Percentiles rank a stretch among this genome's conserved stretches.
Conservation (phyloP, 2,888 invertebrate species). For the Alitta virens region DNA sequence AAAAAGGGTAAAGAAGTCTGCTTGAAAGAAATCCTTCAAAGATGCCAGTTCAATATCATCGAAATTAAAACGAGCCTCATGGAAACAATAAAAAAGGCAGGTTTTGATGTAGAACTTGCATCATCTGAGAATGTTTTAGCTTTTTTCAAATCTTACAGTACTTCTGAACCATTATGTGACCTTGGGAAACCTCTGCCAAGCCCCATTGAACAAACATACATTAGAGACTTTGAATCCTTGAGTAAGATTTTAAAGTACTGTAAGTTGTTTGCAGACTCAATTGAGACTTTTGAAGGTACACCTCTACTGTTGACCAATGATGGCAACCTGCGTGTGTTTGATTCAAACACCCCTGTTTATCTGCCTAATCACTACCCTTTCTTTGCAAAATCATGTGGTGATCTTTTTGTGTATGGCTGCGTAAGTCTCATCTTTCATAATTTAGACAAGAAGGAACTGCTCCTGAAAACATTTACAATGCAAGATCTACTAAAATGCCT, state of each 20-base stretch:
- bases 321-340: constrained; percentile 26
- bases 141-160: constrained; percentile 25
- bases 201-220: constrained; percentile 19
- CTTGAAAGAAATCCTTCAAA: constrained; percentile 25
- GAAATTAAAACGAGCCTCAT: constrained; percentile 22
- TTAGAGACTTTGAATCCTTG: constrained; percentile 21
- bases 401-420: too few relatives aligned
- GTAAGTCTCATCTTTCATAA: too few relatives aligned
- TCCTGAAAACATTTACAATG: too few relatives aligned
- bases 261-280: constrained; percentile 17
- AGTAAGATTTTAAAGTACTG: constrained; percentile 30
- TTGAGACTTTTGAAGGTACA: constrained; percentile 26
- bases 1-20: constrained; percentile 20
- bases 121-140: constrained; percentile 29
- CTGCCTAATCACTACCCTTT: constrained; percentile 18
- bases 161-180: constrained; percentile 20
- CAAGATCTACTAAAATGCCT: too few relatives aligned
- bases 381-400: not conserved
- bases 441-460: too few relatives aligned
- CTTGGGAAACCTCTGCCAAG: constrained; percentile 17
- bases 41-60: constrained; percentile 29
- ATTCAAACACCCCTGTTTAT: constrained; percentile 23
- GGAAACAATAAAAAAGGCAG: constrained; percentile 21
- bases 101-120: constrained; percentile 23
- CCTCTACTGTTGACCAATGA: constrained; percentile 37